phyloP scores from a whole-genome alignment of 2,113 vertebrate species.

The Trogon surrucura region DNA sequence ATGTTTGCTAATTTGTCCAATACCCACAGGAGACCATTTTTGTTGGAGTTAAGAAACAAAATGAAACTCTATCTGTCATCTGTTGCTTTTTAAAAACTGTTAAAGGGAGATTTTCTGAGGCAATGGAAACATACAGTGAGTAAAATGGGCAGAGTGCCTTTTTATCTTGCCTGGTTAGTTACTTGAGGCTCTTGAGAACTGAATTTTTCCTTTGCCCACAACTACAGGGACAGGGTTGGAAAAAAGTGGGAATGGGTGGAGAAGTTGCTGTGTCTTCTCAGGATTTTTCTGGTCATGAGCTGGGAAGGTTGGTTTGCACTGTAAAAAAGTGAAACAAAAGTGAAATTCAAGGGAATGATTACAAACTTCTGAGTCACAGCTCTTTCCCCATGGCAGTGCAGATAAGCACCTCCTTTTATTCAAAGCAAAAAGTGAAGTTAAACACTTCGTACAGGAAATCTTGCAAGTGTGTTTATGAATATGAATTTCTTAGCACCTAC shows the following conservation, averaged over 20 bases:
- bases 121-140: neutral
- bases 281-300: neutral
- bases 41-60: neutral
- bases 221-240: neutral
- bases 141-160: neutral
- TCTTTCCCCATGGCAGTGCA: neutral
- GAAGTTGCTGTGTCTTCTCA: neutral
- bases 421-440: neutral
- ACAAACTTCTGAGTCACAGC: neutral
- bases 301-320: neutral
- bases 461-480: neutral
- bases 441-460: neutral
- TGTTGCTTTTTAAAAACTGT: neutral
- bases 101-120: neutral
- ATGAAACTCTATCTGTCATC: neutral
- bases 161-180: neutral
- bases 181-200: neutral
- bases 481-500: neutral
- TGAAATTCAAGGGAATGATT: neutral
- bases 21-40: neutral
- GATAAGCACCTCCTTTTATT: neutral
- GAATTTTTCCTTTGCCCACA: neutral
- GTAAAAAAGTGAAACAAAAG: neutral
- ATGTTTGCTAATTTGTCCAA: constrained; percentile 21
- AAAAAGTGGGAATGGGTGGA: neutral